These are phyloP conservation scores for Agriopis leucophaearia DNA, from an alignment of 2,888 invertebrate species.

Conservation along the genomic window DNA sequence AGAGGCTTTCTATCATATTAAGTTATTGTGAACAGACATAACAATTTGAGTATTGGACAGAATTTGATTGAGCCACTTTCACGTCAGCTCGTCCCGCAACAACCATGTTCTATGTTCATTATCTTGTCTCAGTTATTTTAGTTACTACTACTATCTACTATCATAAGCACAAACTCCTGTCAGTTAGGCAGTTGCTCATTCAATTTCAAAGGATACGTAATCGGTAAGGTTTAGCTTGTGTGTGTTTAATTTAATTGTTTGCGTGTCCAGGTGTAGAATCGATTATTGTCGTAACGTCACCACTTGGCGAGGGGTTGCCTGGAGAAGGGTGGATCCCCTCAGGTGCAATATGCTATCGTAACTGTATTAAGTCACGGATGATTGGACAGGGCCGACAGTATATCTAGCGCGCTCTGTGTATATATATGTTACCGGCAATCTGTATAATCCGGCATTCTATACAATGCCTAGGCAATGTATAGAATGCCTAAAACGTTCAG, in stretches of 20 bases:
- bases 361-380: slow-evolving; percentile 41
- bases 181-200: neutral
- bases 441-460: too few species aligned
- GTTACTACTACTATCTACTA: neutral
- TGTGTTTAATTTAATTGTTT: slow-evolving; percentile 14
- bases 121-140: too few species aligned
- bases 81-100: neutral
- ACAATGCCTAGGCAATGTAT: too few species aligned
- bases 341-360: slow-evolving; percentile 23
- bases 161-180: neutral
- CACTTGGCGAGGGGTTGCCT: slow-evolving; percentile 22
- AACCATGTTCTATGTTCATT: too few species aligned
- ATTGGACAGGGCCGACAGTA: slow-evolving; percentile 33
- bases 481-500: too few species aligned
- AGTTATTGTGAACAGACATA: neutral
- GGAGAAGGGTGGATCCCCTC: slow-evolving; percentile 38
- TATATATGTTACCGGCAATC: slow-evolving; percentile 17
- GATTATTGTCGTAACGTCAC: too few species aligned
- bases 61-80: neutral
- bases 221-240: neutral
- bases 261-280: slow-evolving; percentile 38
- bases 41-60: neutral
- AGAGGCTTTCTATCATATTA: neutral
- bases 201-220: too few species aligned
- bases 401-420: slow-evolving; percentile 27